Conservation (phyloP, 2,113 vertebrate genomes). For the Thinocorus orbignyianus region DNA sequence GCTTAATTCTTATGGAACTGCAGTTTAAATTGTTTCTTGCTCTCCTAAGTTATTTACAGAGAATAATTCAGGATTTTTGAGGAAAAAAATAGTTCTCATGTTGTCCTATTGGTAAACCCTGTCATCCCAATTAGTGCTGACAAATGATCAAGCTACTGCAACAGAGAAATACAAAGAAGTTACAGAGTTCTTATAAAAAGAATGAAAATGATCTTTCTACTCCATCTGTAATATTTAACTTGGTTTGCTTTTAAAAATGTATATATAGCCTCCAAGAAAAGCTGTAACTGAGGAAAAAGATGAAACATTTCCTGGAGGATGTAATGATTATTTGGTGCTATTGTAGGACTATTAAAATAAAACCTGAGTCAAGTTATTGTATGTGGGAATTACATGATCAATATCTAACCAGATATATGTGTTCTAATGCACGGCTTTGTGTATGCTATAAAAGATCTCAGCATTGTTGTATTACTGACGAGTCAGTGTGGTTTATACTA, state of each 20-base stretch:
- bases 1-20: neutral
- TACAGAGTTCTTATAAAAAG: neutral
- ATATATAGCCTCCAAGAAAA: neutral
- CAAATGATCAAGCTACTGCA: neutral
- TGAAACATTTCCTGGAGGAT: neutral
- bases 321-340: neutral
- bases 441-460: neutral
- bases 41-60: neutral
- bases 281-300: neutral
- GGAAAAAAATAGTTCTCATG: neutral
- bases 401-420: neutral
- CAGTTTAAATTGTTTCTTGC: neutral
- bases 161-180: neutral
- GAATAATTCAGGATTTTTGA: neutral
- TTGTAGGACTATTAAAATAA: neutral
- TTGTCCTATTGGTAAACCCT: neutral
- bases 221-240: neutral
- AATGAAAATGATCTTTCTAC: neutral
- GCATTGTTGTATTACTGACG: neutral
- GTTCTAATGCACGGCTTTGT: neutral
- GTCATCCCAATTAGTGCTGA: neutral
- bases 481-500: neutral
- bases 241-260: neutral
- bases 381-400: neutral
- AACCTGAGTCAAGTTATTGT: neutral